These are phyloP conservation scores for Channa maculata DNA, from an alignment of 2,113 vertebrate species.

Conservation along the genomic window DNA sequence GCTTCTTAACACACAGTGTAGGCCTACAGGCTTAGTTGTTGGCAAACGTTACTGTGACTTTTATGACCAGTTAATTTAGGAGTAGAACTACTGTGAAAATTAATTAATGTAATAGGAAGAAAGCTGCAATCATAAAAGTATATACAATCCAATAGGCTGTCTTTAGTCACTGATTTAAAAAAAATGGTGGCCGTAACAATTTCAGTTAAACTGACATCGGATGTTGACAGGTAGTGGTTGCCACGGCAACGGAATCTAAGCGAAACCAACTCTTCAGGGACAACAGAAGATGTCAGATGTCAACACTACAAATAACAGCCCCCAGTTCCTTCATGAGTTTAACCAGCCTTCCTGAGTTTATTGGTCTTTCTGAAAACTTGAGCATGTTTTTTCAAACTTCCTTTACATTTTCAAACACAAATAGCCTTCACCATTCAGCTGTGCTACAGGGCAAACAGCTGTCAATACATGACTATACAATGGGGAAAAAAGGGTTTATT, in stretches of 20 bases:
- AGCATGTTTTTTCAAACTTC: neutral
- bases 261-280: too few species aligned
- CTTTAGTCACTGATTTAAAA: neutral
- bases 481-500: too few species aligned
- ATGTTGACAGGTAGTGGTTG: neutral
- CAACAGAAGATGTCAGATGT: too few species aligned
- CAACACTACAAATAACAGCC: too few species aligned
- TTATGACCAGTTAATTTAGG: neutral
- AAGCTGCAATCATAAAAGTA: too few species aligned
- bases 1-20: neutral
- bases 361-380: conserved; percentile 1
- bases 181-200: neutral
- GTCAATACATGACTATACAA: neutral
- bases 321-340: too few species aligned
- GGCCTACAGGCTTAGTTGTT: neutral
- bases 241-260: neutral
- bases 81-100: too few species aligned
- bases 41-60: neutral
- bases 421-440: neutral
- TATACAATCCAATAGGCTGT: too few species aligned
- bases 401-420: conserved; percentile 7
- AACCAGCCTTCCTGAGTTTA: neutral
- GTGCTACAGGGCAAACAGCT: neutral
- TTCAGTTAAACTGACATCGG: neutral
- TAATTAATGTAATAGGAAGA: too few species aligned